Conservation (phyloP, 2,113 vertebrate species). For the Colinus virginianus region DNA sequence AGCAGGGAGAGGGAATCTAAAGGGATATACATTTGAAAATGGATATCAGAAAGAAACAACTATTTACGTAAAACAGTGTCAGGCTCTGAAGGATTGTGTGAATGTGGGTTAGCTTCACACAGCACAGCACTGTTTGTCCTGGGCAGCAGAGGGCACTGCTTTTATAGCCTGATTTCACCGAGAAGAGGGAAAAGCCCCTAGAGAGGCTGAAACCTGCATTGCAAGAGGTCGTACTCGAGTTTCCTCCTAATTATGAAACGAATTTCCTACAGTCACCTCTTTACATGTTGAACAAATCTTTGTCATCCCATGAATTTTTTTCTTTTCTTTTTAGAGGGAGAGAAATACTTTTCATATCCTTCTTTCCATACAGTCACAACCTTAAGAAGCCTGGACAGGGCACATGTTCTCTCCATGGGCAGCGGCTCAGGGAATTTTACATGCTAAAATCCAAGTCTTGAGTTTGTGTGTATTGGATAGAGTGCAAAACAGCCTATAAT, state of each 20-base stretch:
- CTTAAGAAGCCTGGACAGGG: neutral
- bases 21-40: neutral
- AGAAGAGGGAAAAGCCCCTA: neutral
- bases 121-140: neutral
- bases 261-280: neutral
- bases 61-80: neutral
- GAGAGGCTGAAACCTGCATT: neutral
- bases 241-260: neutral
- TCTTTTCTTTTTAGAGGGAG: neutral
- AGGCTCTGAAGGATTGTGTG: neutral
- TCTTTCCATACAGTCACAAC: neutral
- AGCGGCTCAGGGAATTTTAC: neutral
- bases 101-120: neutral
- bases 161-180: neutral
- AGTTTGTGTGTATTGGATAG: neutral
- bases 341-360: neutral
- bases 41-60: neutral
- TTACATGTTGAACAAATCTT: neutral
- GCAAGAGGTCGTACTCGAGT: neutral
- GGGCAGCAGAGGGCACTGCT: conserved; percentile 57
- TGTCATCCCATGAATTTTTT: neutral
- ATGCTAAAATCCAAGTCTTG: neutral
- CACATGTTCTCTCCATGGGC: neutral
- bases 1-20: neutral
- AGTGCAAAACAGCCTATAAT: neutral